Base-by-base conservation (phyloP, 2,888 invertebrate genomes). In the Hyalella azteca region DNA sequence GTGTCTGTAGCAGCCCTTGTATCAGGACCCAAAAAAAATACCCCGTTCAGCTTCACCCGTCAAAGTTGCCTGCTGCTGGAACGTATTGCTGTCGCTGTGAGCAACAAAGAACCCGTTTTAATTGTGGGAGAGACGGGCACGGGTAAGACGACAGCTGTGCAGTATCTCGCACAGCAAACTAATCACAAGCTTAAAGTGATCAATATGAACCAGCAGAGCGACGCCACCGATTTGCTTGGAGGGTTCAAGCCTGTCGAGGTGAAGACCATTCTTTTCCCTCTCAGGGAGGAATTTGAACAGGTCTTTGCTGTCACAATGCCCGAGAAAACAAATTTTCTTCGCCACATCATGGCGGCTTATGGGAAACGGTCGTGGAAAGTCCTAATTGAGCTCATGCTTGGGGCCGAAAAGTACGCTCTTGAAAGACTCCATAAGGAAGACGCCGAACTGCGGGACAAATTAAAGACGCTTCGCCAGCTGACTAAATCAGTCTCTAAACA, bases 161-260 rank as follows among this genome's bases (percentile, higher is more conserved):
- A 98, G 87, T 96, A 94, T 88, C 89, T 98, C 79, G 95, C 98
- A 0, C 91, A 92, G 82, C 92, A 93, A 85, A 92, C 95, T 0
- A 93, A 95, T 11, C 93, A 95, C 85, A 94, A 93, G 87, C 90
- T 99, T 41, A 90, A 94, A 41, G 98, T 98, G 0, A 94, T 99
- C 36, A 99, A 99, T 87, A 95, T 99, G 95, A 99, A 98, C 87
- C 98, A 99, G 87, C 98, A 99, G 87, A 98, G 97, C 73, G 99
- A 99, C 88, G 95, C 95, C 11, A 93, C 96, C 0, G 99, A 99
- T 89, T 90, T 99, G 50, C 90, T 99, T 0, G 99, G 99, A 80
- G 98, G 99, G 84, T 91, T 95, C 87, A 98, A 98, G 88, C 99
- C 99, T 0, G 95, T 98, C 0, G 96, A 98, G 87, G 88, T 97